These are phyloP conservation scores for Caenorhabditis panamensis DNA, from an alignment of 2,888 invertebrate genomes.

Conservation along the genomic window DNA sequence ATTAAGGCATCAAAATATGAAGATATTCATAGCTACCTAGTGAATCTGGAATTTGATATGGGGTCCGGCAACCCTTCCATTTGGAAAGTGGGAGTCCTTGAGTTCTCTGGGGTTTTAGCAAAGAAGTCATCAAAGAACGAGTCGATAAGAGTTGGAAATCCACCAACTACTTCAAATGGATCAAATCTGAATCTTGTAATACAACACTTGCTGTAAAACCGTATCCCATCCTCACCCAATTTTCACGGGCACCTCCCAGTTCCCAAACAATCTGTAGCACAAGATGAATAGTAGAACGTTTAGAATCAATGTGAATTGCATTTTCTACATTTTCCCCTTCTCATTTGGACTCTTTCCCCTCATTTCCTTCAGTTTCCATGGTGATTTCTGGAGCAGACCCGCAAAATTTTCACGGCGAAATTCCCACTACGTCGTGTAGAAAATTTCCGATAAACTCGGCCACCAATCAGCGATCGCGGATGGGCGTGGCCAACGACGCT, in stretches of 20 bases:
- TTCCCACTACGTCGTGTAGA: no score
- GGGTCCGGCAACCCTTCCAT: constrained; percentile 12
- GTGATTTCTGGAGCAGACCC: constrained; percentile 13
- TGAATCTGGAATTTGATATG: not conserved
- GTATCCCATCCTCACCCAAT: constrained; percentile 5
- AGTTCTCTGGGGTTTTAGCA: constrained; percentile 16
- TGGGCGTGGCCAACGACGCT: no score
- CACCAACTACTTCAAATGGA: constrained; percentile 44
- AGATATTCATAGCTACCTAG: constrained; percentile 2
- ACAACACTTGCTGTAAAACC: not conserved
- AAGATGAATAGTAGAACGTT: constrained; percentile 32
- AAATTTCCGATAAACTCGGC: no score
- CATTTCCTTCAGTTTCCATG: constrained; percentile 43
- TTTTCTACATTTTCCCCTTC: constrained; percentile 17
- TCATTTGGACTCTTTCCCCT: not conserved
- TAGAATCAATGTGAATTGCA: constrained; percentile 35
- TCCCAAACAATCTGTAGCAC: constrained; percentile 36
- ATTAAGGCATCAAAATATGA: not conserved
- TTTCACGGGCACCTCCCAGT: constrained; percentile 49
- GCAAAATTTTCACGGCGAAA: no score
- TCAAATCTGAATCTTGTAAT: constrained; percentile 46
- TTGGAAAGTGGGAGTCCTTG: constrained; percentile 8
- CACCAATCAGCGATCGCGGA: no score
- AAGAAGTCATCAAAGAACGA: constrained; percentile 34
- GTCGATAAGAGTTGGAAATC: constrained; percentile 53